Percentiles rank a stretch among this genome's conserved stretches.
These are phyloP conservation scores for Oeneis ivallda DNA, from an alignment of 2,888 invertebrate genomes.

Conservation along the genomic window DNA sequence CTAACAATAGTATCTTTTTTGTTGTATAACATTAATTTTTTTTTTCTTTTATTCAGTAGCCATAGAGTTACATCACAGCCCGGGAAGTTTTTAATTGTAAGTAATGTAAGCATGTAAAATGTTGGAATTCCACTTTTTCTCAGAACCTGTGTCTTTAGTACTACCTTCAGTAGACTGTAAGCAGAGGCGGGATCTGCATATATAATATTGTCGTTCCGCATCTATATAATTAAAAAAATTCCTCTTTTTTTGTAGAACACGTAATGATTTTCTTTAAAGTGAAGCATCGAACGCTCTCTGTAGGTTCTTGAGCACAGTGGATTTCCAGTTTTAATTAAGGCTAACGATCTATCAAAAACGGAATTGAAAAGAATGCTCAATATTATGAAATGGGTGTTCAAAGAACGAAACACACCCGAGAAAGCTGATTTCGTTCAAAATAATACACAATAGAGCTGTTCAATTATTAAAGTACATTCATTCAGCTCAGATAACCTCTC, in stretches of 20 bases:
- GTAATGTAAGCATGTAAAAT: conserved; percentile 41
- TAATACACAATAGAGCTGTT: background rate
- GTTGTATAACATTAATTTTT: conserved; percentile 38
- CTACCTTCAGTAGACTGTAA: no score
- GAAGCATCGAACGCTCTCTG: background rate
- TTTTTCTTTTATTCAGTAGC: conserved; percentile 44
- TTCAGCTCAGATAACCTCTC: no score
- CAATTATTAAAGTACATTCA: no score
- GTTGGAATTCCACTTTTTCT: background rate
- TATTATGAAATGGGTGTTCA: background rate
- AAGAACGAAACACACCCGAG: background rate
- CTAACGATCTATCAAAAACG: conserved; percentile 31
- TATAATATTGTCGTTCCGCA: no score
- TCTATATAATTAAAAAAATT: no score
- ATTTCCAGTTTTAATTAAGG: conserved; percentile 11
- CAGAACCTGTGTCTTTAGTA: background rate
- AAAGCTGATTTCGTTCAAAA: no score
- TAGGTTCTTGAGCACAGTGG: background rate
- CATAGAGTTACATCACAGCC: conserved; percentile 41
- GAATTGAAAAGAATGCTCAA: background rate
- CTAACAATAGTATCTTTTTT: background rate
- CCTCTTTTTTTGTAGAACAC: background rate
- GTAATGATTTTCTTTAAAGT: background rate
- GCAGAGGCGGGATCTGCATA: no score
- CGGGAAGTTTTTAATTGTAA: conserved; percentile 43